phyloP scores from a whole-genome alignment of 1,140 invertebrate genomes.

The Leptinotarsa lineolata region DNA sequence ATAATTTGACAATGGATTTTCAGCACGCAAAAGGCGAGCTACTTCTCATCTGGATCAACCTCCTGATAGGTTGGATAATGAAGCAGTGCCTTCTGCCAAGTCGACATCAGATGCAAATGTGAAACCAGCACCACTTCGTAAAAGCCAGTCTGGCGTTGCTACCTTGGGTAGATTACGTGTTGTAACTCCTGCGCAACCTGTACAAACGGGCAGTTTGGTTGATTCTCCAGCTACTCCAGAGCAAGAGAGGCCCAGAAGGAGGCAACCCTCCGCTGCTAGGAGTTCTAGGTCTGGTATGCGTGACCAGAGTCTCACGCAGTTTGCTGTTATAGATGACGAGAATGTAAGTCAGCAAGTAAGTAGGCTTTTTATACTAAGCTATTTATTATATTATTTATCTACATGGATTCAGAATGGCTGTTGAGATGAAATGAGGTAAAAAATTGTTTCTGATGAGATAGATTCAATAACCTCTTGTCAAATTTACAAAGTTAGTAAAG shows the following conservation, averaged over 20 bases:
- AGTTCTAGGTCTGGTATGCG: conserved; percentile 53
- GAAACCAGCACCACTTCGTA: conserved; percentile 50
- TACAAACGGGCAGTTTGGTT: conserved; percentile 45
- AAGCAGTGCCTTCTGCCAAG: conserved; percentile 50
- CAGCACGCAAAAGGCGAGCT: conserved; percentile 49
- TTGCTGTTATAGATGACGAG: conserved; percentile 91
- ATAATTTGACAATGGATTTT: conserved; percentile 15
- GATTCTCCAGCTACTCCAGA: conserved; percentile 54
- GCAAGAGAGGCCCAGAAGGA: conserved; percentile 50
- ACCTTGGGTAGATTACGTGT: conserved; percentile 66
- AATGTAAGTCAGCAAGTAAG: conserved; percentile 86
- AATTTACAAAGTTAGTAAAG: too few species aligned
- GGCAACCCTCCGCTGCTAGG: conserved; percentile 49
- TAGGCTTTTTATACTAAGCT: neutral
- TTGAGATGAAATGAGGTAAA: too few species aligned
- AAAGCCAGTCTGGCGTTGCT: conserved; percentile 56
- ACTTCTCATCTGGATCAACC: conserved; percentile 54
- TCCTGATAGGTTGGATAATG: conserved; percentile 53
- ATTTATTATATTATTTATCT: neutral
- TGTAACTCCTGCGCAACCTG: conserved; percentile 54
- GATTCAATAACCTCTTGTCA: too few species aligned
- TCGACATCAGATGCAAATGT: conserved; percentile 50
- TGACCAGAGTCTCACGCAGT: conserved; percentile 77
- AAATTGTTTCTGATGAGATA: too few species aligned
- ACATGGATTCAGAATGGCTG: too few species aligned